Percentiles rank a stretch among this genome's conserved stretches.
Evolutionary conservation across 92 coral and sea anemone genomes (phyloP).

Genomic region (Bergia sp.): DNA sequence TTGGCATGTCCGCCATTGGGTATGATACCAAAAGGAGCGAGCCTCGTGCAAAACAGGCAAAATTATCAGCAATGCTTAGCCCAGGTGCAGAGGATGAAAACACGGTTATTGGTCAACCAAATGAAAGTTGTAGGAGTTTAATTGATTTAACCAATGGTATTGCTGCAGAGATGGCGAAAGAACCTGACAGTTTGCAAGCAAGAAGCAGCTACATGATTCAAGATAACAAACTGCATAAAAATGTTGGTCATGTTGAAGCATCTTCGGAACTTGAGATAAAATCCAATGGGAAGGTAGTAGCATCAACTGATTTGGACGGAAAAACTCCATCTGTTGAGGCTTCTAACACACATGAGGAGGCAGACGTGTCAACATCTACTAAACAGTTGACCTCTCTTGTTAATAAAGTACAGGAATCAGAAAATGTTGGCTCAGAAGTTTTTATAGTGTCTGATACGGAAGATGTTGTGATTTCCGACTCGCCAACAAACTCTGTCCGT

Average conservation of each 20-base stretch:
- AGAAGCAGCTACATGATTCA: background rate
- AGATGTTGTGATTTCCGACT: background rate
- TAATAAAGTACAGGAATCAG: background rate
- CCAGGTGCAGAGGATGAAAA: background rate
- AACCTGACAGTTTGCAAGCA: background rate
- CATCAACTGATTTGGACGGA: background rate
- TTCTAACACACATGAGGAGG: background rate
- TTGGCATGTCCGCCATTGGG: slow-evolving; percentile 45
- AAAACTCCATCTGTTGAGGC: background rate
- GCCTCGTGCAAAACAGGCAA: slow-evolving; percentile 70
- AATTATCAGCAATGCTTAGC: slow-evolving; percentile 53
- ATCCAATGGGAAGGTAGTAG: background rate
- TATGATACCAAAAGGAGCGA: slow-evolving; percentile 42
- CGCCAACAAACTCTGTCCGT: background rate
- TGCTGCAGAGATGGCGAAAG: background rate
- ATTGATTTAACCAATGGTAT: background rate
- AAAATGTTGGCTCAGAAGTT: slow-evolving; percentile 2
- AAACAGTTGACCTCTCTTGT: background rate
- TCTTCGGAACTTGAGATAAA: background rate
- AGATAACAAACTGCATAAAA: background rate
- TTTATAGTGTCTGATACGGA: background rate
- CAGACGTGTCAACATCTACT: background rate
- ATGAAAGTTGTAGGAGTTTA: background rate
- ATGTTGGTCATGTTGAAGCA: background rate
- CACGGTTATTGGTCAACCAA: background rate